These are phyloP conservation scores for Cladorhizidae sp. DNA, from an alignment of 37 sponge, comb jelly and placozoan species.

Conservation along the genomic window DNA sequence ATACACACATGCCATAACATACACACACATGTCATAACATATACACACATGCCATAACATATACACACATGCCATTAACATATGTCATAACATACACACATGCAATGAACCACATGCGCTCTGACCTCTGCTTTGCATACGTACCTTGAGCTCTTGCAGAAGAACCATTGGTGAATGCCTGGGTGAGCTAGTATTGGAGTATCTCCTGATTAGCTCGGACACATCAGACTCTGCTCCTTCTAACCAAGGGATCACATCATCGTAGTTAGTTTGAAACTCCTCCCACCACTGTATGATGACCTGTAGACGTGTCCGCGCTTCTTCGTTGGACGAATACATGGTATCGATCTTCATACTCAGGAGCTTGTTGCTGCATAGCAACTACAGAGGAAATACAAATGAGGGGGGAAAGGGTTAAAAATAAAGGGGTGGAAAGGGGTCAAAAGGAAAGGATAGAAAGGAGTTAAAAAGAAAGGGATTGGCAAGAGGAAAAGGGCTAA, in stretches of 20 bases:
- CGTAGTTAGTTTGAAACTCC: slow-evolving; percentile 34
- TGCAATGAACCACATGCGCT: too few species aligned
- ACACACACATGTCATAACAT: not conserved
- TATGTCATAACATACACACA: too few species aligned
- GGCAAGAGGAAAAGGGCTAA: too few species aligned
- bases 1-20: too few species aligned
- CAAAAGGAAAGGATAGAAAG: not conserved
- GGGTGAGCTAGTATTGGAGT: not conserved
- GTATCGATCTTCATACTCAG: slow-evolving; percentile 10
- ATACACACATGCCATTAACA: not conserved
- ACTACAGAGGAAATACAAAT: slow-evolving; percentile 10
- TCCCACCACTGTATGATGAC: slow-evolving; percentile 56
- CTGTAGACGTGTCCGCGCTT: slow-evolving; percentile 2
- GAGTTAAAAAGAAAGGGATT: too few species aligned
- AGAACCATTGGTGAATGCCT: slow-evolving; percentile 19
- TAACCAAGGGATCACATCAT: slow-evolving; percentile 32
- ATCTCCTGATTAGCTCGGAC: not conserved
- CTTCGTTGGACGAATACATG: not conserved
- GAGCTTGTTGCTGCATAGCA: not conserved
- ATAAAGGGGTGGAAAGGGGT: not conserved
- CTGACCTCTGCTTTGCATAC: not conserved
- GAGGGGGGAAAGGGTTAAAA: not conserved
- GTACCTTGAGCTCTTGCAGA: slow-evolving; percentile 21
- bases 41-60: not conserved
- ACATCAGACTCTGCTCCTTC: slow-evolving; percentile 32